Conservation (phyloP, 2,888 invertebrate species). For the Drosophila stalkeri region DNA sequence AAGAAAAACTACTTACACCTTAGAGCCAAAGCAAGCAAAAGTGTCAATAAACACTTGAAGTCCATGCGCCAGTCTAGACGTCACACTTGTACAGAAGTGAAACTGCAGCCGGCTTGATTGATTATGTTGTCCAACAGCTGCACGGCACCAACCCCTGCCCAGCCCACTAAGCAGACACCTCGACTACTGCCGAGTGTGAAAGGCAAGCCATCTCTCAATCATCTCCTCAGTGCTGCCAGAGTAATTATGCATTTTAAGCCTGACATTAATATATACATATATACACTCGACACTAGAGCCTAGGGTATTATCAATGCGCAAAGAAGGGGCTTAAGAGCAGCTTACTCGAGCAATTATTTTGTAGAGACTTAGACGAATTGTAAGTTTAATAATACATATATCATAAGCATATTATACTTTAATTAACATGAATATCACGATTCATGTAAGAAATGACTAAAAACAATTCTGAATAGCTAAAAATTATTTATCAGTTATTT, state of each 20-base stretch:
- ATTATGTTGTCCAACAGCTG: constrained; percentile 33
- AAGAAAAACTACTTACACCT: constrained; percentile 41
- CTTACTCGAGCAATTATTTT: neutral
- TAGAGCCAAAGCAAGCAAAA: constrained; percentile 39
- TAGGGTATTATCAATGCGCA: neutral
- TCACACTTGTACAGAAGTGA: constrained; percentile 39
- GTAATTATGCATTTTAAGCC: constrained; percentile 5
- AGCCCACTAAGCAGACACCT: neutral
- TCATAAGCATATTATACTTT: neutral
- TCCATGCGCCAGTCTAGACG: constrained; percentile 42
- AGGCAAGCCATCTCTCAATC: constrained; percentile 10
- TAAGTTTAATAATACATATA: neutral
- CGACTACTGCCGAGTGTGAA: neutral
- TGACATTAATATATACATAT: neutral
- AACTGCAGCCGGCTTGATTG: constrained; percentile 59
- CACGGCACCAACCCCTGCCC: neutral
- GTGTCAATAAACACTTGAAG: constrained; percentile 63
- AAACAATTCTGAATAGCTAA: no score
- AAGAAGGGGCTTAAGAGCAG: neutral
- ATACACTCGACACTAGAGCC: neutral
- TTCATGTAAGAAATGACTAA: no score
- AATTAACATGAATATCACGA: no score
- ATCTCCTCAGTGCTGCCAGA: neutral
- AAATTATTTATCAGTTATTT: no score
- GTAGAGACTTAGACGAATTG: neutral